phyloP scores from a whole-genome alignment of 2,113 vertebrate genomes.

The Dicaeum eximium region DNA sequence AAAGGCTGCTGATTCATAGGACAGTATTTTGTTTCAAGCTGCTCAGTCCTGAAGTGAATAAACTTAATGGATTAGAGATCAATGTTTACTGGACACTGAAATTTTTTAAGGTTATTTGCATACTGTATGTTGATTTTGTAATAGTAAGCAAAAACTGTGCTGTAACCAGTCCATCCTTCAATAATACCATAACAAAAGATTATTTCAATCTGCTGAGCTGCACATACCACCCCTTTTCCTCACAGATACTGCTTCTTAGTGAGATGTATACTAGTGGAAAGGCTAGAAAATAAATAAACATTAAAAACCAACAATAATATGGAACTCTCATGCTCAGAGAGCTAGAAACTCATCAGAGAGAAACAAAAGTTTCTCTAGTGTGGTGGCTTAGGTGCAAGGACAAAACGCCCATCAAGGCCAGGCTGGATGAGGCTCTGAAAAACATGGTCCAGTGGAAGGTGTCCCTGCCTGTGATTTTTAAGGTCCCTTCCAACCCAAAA shows the following conservation, averaged over 20 bases:
- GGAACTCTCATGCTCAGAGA: neutral
- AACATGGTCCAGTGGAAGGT: neutral
- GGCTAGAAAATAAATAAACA: neutral
- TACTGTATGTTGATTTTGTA: slow-evolving; percentile 6
- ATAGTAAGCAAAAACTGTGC: neutral
- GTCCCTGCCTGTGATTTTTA: neutral
- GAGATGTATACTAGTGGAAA: neutral
- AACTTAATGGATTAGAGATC: slow-evolving; percentile 15
- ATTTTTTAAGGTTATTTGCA: slow-evolving; percentile 38
- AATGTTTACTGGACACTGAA: neutral
- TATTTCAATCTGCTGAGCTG: neutral
- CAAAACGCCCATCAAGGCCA: neutral
- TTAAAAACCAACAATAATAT: neutral
- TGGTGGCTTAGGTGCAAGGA: neutral
- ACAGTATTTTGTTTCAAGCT: neutral
- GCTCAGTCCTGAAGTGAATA: neutral
- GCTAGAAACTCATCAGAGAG: neutral
- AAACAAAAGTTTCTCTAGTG: neutral
- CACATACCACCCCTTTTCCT: neutral
- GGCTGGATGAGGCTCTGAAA: neutral
- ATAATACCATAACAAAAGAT: neutral
- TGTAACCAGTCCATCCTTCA: neutral
- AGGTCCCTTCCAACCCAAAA: neutral
- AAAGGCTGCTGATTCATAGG: neutral
- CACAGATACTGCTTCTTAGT: neutral